Percentiles rank a stretch among this genome's conserved stretches.
Conservation (phyloP, 2,888 invertebrate genomes). For the Tryphoninae sp. region DNA sequence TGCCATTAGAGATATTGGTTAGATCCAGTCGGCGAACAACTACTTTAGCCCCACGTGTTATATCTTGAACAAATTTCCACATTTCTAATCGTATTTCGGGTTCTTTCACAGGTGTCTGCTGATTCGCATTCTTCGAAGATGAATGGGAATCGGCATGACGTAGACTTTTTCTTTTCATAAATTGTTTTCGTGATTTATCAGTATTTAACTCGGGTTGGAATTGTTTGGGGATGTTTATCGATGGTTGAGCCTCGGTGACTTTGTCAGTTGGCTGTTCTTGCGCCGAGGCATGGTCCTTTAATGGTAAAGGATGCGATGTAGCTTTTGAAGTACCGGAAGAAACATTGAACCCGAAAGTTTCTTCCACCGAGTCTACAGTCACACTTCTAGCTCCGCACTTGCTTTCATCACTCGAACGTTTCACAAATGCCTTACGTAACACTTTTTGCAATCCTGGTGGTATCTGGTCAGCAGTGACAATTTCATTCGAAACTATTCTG, state of each 20-base stretch:
- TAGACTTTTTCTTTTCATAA: constrained; percentile 41
- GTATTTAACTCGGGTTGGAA: constrained; percentile 64
- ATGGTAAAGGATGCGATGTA: neutral
- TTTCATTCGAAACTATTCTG: constrained; percentile 74
- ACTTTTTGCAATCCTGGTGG: constrained; percentile 68
- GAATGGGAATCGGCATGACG: neutral
- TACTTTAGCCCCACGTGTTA: constrained; percentile 76
- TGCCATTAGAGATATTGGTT: constrained; percentile 66
- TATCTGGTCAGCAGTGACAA: constrained; percentile 73
- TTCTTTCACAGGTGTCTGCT: neutral
- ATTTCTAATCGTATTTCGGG: constrained; percentile 72
- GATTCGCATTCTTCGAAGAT: neutral
- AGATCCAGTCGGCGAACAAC: constrained; percentile 75
- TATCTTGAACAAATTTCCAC: constrained; percentile 77
- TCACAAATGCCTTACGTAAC: constrained; percentile 57
- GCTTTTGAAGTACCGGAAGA: neutral
- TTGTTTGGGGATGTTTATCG: constrained; percentile 64
- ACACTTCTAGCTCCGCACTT: neutral
- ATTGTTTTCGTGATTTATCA: constrained; percentile 59
- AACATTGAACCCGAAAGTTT: neutral
- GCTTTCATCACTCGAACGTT: constrained; percentile 19
- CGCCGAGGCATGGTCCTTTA: neutral
- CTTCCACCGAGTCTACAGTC: neutral
- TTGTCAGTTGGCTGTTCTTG: neutral
- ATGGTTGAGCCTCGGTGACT: neutral